Evolutionary conservation across 2,888 invertebrate species (phyloP).

Genomic region (Liopterus haemorrhoidalis): DNA sequence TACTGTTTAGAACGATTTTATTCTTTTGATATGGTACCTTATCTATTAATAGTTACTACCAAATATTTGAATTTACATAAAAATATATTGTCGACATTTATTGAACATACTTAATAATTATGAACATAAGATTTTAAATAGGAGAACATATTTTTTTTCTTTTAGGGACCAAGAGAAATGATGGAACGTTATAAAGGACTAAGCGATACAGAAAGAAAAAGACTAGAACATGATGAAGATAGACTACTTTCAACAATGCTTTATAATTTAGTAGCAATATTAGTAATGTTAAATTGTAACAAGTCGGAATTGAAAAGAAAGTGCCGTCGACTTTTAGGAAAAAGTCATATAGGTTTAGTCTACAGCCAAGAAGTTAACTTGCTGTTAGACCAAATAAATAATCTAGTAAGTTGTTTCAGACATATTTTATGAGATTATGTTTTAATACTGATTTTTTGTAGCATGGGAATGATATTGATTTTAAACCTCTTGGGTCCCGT

Average conservation of each 20-base stretch:
- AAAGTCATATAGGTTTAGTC: conserved; percentile 95
- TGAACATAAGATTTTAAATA: too few relatives aligned
- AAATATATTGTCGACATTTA: too few relatives aligned
- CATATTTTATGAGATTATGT: background rate
- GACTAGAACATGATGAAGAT: conserved; percentile 97
- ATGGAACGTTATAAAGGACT: conserved; percentile 95
- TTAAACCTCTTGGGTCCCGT: conserved; percentile 92
- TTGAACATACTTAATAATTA: too few relatives aligned
- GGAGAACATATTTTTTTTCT: too few relatives aligned
- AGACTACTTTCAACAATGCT: conserved; percentile 88
- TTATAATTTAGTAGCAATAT: conserved; percentile 92
- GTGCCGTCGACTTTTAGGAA: conserved; percentile 85
- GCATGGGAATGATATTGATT: conserved; percentile 96
- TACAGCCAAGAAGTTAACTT: conserved; percentile 98
- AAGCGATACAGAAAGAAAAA: conserved; percentile 86
- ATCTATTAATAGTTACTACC: too few relatives aligned
- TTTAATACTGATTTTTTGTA: conserved; percentile 44
- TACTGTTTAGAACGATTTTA: too few relatives aligned
- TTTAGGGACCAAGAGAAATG: conserved; percentile 89
- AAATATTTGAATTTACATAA: too few relatives aligned
- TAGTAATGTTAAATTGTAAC: conserved; percentile 86
- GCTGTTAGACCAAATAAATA: conserved; percentile 88
- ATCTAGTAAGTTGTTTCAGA: conserved; percentile 63
- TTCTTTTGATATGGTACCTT: too few relatives aligned
- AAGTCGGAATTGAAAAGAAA: conserved; percentile 81